These are phyloP conservation scores for Shargacucullia verbasci DNA, from an alignment of 2,888 invertebrate species.

Conservation along the genomic window DNA sequence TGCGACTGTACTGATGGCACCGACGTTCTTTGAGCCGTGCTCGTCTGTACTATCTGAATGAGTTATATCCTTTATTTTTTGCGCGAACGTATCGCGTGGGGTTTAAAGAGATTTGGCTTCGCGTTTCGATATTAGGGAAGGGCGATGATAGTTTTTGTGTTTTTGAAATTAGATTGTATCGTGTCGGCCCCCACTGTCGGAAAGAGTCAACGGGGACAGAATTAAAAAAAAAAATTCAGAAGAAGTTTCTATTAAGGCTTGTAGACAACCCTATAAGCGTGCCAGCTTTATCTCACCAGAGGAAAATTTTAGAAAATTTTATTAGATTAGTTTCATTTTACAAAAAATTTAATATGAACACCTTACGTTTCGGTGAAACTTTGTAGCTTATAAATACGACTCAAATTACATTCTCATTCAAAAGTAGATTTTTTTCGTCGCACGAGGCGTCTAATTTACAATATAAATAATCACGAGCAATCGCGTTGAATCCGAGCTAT, in stretches of 20 bases:
- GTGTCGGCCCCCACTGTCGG: not conserved
- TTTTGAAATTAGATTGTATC: constrained; percentile 14
- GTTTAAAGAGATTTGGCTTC: constrained; percentile 63
- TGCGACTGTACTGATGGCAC: constrained; percentile 57
- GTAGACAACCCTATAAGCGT: too few relatives aligned
- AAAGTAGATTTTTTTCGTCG: constrained; percentile 50
- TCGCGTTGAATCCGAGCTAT: constrained; percentile 71
- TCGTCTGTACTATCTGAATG: constrained; percentile 54
- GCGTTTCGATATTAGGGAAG: constrained; percentile 41
- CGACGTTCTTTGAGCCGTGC: constrained; percentile 65
- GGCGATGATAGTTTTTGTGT: constrained; percentile 23
- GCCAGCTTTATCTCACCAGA: constrained; percentile 11
- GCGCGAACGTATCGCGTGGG: constrained; percentile 51
- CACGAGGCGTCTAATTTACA: constrained; percentile 67
- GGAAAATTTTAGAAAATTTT: constrained; percentile 9
- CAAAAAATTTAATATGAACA: constrained; percentile 34
- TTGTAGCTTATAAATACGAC: constrained; percentile 44
- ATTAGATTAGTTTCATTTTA: constrained; percentile 34
- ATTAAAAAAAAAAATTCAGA: too few relatives aligned
- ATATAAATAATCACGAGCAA: constrained; percentile 77
- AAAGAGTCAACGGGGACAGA: too few relatives aligned
- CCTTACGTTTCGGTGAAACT: constrained; percentile 38
- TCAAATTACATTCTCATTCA: constrained; percentile 56
- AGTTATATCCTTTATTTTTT: constrained; percentile 52
- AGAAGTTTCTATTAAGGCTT: too few relatives aligned